Conservation (phyloP, 92 coral and sea anemone genomes). For the Virgularia gustaviana region DNA sequence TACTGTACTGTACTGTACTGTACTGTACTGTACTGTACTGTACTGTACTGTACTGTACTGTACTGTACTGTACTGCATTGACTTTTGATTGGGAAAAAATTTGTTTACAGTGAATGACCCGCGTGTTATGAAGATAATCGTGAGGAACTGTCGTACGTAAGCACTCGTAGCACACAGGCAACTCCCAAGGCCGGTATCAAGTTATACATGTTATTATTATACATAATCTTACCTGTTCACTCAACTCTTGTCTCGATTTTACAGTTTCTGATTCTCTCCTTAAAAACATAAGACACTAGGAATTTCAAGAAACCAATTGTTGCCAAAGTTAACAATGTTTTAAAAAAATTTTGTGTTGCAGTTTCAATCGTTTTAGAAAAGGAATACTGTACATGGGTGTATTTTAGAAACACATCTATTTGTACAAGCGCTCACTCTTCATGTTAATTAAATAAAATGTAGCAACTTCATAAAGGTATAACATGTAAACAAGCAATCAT, state of each 20-base stretch:
- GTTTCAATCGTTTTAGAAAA: too few relatives aligned
- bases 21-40: too few relatives aligned
- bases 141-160: not conserved
- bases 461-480: not conserved
- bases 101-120: too few relatives aligned
- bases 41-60: too few relatives aligned
- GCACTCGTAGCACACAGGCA: not conserved
- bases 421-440: not conserved
- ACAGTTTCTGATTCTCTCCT: constrained; percentile 35
- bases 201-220: not conserved
- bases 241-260: constrained; percentile 23
- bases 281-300: not conserved
- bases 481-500: not conserved
- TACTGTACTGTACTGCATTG: too few relatives aligned
- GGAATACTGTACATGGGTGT: too few relatives aligned
- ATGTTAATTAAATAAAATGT: not conserved
- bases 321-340: too few relatives aligned
- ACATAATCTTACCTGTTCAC: constrained; percentile 14
- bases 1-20: too few relatives aligned
- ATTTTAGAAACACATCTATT: not conserved
- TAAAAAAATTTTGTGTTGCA: too few relatives aligned
- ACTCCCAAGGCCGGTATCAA: not conserved
- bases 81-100: too few relatives aligned
- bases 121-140: too few relatives aligned
- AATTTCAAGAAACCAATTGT: too few relatives aligned